Conservation (phyloP, 2,888 invertebrate genomes). For the Nebria salina region DNA sequence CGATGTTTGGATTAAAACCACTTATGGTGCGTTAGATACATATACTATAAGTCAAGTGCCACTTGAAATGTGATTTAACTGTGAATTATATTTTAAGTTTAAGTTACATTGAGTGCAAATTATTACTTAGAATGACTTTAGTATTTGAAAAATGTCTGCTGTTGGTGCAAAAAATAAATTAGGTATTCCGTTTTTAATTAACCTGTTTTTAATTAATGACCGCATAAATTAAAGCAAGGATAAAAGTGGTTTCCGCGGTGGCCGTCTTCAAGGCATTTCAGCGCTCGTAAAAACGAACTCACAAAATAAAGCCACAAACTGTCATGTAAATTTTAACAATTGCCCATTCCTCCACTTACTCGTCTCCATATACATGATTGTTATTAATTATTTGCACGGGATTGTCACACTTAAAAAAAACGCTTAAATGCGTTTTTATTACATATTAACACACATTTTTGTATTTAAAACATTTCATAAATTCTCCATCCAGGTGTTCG, state of each 20-base stretch:
- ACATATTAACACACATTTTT: neutral
- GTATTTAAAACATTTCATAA: neutral
- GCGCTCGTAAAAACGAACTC: conserved; percentile 12
- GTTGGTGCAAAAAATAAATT: conserved; percentile 3
- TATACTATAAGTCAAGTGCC: too few species aligned
- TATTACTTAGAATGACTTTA: neutral
- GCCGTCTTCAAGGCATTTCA: conserved; percentile 2
- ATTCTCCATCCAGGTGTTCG: too few species aligned
- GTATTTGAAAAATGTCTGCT: neutral
- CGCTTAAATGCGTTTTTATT: conserved; percentile 8
- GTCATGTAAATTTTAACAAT: conserved; percentile 46
- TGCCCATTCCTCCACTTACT: conserved; percentile 23
- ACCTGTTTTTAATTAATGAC: neutral
- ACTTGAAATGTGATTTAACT: too few species aligned
- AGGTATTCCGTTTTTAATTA: conserved; percentile 13
- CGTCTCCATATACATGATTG: conserved; percentile 34
- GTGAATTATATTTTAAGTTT: too few species aligned
- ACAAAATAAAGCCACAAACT: conserved; percentile 21
- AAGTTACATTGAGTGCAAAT: neutral
- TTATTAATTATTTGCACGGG: conserved; percentile 39
- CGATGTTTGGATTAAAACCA: too few species aligned
- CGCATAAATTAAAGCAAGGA: conserved; percentile 5
- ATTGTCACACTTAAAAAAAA: conserved; percentile 28
- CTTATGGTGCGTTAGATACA: too few species aligned
- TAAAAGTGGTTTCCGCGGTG: conserved; percentile 5